Evolutionary conservation across 2,888 invertebrate genomes (phyloP), one percentile per base, ranked within the genome.

Genomic region (Eupithecia vulgata): DNA sequence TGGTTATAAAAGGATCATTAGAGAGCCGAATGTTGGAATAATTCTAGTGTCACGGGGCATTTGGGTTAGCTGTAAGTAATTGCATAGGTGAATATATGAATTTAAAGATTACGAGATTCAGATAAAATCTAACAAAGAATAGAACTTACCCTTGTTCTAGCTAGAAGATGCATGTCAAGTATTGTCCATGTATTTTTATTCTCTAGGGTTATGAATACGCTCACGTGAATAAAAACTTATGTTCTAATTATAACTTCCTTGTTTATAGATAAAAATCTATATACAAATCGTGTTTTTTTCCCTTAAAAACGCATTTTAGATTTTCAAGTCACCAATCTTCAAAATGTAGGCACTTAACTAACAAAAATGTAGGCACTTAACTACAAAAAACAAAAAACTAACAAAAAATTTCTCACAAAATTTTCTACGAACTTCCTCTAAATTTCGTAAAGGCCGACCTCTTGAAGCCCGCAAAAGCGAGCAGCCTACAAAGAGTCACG

Each of bases 1-100:
- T 71, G 71, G 61, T 25, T 25, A 62, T 71, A 52, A 21, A 21
- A 17, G 25, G 25, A 65, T 65, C 13, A 64, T 42, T 40, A 40
- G 8, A 40, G 64, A 25, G 13, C 6, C 13, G 25, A 30, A 25
- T 8, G 61, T 61, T 61, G 7, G 34, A 15, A 15, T n/a, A 7
- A 37, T 10, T 37, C 37, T n/a, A 34, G 45, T 52, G 21, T 52
- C 48, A 3, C 15, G 1, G 42, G 42, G 12, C 5, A 5, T 45
- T 45, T 45, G 17, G 8, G 8, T 45, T 52, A 21, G 21, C 21
- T 21, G 10, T n/a, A 52, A 52, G 21, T 3, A 52, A 52, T 45
- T 45, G 45, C n/a, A n/a, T n/a, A 6, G 1, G 3, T 13, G 5
- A 5, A 7, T 37, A 37, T 7, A n/a, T 52, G 21, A n/a, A 52